Conservation (phyloP, 2,888 invertebrate species). For the Pinctada fucata region DNA sequence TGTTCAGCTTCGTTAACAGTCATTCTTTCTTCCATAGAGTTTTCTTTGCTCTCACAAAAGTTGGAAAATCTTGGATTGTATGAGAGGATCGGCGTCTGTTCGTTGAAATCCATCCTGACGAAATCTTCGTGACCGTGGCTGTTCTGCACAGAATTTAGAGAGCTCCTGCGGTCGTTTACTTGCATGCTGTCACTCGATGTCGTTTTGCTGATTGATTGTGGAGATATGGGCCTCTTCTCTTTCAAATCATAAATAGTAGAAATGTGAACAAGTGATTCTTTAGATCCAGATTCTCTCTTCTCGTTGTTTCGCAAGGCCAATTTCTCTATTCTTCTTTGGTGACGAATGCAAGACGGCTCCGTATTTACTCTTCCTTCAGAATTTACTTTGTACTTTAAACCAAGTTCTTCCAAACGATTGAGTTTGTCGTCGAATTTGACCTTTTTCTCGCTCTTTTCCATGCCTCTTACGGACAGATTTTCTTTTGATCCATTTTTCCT, state of each 20-base stretch:
- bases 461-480: background rate
- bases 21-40: background rate
- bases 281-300: background rate
- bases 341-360: background rate
- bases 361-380: background rate
- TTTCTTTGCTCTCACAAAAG: background rate
- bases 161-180: slow-evolving; percentile 9
- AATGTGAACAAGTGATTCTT: background rate
- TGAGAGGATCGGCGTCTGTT: slow-evolving; percentile 11
- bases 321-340: background rate
- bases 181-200: slow-evolving; percentile 8
- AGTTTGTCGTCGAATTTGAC: slow-evolving; percentile 41
- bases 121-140: slow-evolving; percentile 4
- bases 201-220: slow-evolving; percentile 9
- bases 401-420: slow-evolving; percentile 12
- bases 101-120: slow-evolving; percentile 13
- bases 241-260: slow-evolving; percentile 19
- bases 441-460: slow-evolving; percentile 27
- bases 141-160: background rate
- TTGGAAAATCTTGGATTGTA: slow-evolving; percentile 11
- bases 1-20: background rate
- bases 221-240: slow-evolving; percentile 15
- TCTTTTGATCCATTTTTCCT: slow-evolving; percentile 3
- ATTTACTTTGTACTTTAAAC: slow-evolving; percentile 7
- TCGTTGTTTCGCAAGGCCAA: background rate